Percentiles rank a stretch among this genome's conserved stretches.
Evolutionary conservation across 2,113 vertebrate genomes (phyloP).

Genomic region (Acanthochromis polyacanthus): DNA sequence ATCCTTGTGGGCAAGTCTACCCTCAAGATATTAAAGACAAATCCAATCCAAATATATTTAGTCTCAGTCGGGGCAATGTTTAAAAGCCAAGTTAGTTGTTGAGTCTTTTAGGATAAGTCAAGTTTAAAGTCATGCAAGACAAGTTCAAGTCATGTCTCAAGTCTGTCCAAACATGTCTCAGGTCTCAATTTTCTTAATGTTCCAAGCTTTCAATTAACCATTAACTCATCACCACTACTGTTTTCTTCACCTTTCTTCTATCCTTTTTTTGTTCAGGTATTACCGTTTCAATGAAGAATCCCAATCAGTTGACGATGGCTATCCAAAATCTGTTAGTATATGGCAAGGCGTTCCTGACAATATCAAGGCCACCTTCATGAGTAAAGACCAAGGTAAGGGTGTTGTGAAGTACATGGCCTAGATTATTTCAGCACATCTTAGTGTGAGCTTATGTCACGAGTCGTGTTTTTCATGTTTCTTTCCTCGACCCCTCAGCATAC

Average conservation of each 20-base stretch:
- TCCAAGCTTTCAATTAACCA: neutral
- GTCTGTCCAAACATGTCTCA: too few relatives aligned
- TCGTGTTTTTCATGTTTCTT: conserved; percentile 14
- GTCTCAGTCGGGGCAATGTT: too few relatives aligned
- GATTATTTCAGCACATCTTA: neutral
- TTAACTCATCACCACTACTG: neutral
- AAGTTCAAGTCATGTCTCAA: too few relatives aligned
- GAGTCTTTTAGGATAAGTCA: neutral
- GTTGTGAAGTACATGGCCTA: neutral
- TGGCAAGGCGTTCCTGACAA: conserved; percentile 93
- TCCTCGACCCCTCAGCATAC: conserved; percentile 79
- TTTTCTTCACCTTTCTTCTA: neutral
- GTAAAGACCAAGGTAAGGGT: conserved; percentile 89
- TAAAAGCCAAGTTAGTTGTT: too few relatives aligned
- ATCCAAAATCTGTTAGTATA: conserved; percentile 88
- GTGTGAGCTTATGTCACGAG: neutral
- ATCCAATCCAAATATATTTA: too few relatives aligned
- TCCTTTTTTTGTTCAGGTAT: conserved; percentile 81
- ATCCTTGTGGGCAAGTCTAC: too few relatives aligned
- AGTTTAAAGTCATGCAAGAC: neutral
- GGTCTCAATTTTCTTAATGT: neutral
- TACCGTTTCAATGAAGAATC: conserved; percentile 91
- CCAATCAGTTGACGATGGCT: conserved; percentile 86
- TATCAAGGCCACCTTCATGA: conserved; percentile 90
- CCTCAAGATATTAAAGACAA: too few relatives aligned